Percentiles rank a stretch among this genome's conserved stretches.
Conservation (phyloP, 2,888 invertebrate genomes). For the Drosophila hamatofila region DNA sequence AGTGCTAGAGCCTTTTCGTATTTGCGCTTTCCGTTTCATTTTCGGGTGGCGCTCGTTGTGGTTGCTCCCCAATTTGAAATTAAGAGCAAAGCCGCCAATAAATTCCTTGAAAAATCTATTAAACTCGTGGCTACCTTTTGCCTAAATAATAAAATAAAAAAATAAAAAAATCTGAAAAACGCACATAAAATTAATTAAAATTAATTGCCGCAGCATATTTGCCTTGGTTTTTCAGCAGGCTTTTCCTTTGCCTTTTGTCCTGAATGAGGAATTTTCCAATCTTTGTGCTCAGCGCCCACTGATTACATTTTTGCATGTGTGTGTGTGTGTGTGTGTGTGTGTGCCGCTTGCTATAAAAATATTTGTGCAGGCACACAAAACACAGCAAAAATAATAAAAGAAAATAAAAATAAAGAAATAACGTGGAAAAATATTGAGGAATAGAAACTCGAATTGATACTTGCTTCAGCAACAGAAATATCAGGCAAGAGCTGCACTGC, state of each 20-base stretch:
- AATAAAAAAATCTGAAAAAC: neutral
- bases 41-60: conserved; percentile 58
- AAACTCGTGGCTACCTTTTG: conserved; percentile 22
- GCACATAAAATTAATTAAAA: conserved; percentile 77
- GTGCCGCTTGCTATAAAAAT: conserved; percentile 47
- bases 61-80: conserved; percentile 49
- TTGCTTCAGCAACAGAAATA: conserved; percentile 30
- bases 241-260: conserved; percentile 19
- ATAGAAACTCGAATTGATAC: conserved; percentile 25
- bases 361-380: conserved; percentile 38
- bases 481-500: conserved; percentile 21
- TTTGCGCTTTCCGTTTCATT: conserved; percentile 61
- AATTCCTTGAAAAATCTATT: conserved; percentile 62
- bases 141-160: neutral
- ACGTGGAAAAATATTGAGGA: neutral
- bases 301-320: conserved; percentile 32
- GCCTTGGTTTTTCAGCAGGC: conserved; percentile 39
- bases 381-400: conserved; percentile 22
- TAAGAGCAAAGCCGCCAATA: conserved; percentile 58
- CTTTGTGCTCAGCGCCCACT: conserved; percentile 36
- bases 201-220: conserved; percentile 74
- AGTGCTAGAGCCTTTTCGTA: conserved; percentile 21
- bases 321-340: neutral
- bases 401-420: neutral
- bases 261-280: conserved; percentile 43